These are phyloP conservation scores for Eulemur coronatus DNA, from an alignment of 2,797 vertebrate species.

Conservation along the genomic window DNA sequence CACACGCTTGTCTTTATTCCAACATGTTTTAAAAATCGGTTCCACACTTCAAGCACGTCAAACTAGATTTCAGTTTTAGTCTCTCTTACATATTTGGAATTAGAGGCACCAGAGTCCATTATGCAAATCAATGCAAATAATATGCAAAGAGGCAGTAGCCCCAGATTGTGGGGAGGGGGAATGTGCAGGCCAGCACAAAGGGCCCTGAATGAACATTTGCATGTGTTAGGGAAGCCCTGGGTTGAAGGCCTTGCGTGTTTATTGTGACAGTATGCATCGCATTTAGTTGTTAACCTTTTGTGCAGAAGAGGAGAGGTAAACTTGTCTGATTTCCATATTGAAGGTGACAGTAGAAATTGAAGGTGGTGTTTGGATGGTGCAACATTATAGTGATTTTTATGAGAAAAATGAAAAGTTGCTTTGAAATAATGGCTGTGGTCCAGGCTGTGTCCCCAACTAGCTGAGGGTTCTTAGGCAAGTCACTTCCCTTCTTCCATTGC, in stretches of 20 bases:
- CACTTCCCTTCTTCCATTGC: neutral
- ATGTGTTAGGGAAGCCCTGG: constrained; percentile 36
- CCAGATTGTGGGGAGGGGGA: constrained; percentile 51
- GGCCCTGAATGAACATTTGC: constrained; percentile 60
- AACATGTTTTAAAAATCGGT: neutral
- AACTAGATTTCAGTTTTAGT: constrained; percentile 53
- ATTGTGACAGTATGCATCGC: constrained; percentile 1
- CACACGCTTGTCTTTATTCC: neutral
- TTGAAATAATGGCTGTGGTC: neutral
- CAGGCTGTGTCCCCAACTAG: neutral
- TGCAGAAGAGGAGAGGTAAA: constrained; percentile 8
- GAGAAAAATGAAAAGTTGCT: constrained; percentile 38
- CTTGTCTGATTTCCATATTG: constrained; percentile 31
- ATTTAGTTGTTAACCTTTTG: constrained; percentile 39
- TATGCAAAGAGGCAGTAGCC: constrained; percentile 51
- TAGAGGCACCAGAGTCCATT: constrained; percentile 48
- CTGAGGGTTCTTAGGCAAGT: neutral
- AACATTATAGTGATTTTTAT: neutral
- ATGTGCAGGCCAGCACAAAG: constrained; percentile 55
- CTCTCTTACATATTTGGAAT: constrained; percentile 57
- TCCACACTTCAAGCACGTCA: constrained; percentile 48
- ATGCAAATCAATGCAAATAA: constrained; percentile 71
- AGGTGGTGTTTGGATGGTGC: neutral
- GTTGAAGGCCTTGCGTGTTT: constrained; percentile 45
- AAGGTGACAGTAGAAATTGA: constrained; percentile 30